Conservation (phyloP, 1,140 invertebrate genomes). For the Augochlora pura region DNA sequence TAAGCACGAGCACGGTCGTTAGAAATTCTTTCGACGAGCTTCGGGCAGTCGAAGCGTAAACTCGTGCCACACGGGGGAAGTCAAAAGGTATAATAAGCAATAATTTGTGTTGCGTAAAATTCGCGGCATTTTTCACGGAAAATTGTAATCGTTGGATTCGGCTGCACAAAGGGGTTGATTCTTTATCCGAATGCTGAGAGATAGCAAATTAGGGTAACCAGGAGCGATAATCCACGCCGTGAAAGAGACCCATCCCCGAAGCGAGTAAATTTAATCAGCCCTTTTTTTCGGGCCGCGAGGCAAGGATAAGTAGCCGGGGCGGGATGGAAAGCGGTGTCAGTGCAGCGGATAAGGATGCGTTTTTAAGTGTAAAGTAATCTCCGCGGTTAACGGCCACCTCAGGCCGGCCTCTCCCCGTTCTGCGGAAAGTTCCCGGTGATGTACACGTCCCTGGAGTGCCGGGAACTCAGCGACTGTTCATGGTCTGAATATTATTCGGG, state of each 20-base stretch:
- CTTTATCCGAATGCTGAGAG: no score
- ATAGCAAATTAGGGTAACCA: conserved; percentile 1
- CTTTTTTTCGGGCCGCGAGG: background rate
- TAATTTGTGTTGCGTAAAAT: no score
- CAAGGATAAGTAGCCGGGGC: conserved; percentile 27
- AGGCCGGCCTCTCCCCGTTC: conserved; percentile 2
- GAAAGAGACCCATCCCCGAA: background rate
- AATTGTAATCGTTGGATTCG: no score
- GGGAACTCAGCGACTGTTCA: conserved; percentile 53
- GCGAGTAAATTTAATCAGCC: conserved; percentile 27
- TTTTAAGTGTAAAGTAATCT: conserved; percentile 72
- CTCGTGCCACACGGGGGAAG: no score
- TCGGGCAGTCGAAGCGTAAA: no score
- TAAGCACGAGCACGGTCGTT: no score
- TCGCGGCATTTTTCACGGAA: no score
- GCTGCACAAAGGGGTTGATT: no score
- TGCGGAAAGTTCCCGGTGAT: conserved; percentile 69
- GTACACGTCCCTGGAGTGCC: conserved; percentile 68
- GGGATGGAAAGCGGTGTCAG: conserved; percentile 34
- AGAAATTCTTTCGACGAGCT: no score
- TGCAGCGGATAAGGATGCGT: conserved; percentile 54
- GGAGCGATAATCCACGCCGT: conserved; percentile 1
- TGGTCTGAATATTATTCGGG: conserved; percentile 59
- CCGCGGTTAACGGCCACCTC: conserved; percentile 42
- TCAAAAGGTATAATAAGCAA: no score